These are phyloP conservation scores for Tylochromis polylepis DNA, from an alignment of 2,113 vertebrate species.

Conservation along the genomic window DNA sequence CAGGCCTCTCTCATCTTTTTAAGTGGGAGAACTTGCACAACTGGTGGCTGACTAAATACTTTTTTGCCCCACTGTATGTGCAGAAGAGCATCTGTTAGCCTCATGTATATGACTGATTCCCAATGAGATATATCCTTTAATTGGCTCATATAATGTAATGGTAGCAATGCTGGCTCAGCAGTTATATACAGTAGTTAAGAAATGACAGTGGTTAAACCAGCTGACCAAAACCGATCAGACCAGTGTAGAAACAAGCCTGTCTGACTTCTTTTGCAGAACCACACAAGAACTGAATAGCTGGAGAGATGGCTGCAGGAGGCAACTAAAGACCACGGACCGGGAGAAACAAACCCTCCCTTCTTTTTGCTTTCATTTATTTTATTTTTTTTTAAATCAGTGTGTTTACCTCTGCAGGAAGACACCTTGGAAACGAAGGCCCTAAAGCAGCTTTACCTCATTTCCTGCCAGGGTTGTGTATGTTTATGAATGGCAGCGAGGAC, in stretches of 20 bases:
- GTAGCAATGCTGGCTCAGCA: background rate
- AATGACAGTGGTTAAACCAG: no score
- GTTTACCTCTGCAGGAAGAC: background rate
- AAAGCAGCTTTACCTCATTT: constrained; percentile 37
- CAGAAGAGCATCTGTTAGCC: background rate
- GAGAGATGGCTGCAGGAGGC: background rate
- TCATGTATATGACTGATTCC: background rate
- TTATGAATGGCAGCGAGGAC: background rate
- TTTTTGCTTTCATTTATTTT: background rate
- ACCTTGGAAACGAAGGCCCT: background rate
- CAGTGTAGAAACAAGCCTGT: background rate
- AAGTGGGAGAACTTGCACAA: no score
- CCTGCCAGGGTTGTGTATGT: background rate
- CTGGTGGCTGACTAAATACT: no score
- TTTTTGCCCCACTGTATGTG: no score
- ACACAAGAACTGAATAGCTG: constrained; percentile 9
- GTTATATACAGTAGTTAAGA: background rate
- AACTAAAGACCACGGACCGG: background rate
- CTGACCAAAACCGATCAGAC: background rate
- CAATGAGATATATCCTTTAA: accelerated
- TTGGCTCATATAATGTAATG: background rate
- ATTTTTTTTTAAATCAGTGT: background rate
- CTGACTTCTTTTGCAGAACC: constrained; percentile 47
- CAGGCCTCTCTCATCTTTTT: no score
- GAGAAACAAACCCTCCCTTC: background rate